Evolutionary conservation across 2,797 vertebrate genomes (phyloP).

Genomic region (Staurois parvus): DNA sequence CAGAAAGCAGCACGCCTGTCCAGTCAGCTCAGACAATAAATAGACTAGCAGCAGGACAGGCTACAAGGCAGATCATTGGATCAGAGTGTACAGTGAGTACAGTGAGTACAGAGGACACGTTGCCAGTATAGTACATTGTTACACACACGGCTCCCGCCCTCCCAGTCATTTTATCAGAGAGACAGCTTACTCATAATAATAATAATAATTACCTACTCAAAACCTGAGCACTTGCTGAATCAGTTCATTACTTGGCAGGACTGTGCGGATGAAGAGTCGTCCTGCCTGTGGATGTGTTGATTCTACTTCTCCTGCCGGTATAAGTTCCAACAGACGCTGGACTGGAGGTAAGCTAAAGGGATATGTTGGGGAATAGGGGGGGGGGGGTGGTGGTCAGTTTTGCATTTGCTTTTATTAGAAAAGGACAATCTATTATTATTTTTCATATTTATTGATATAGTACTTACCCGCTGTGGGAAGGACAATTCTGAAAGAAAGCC

Average conservation of each 20-base stretch:
- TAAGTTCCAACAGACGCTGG: too few species aligned
- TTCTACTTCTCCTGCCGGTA: too few species aligned
- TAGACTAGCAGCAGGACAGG: too few species aligned
- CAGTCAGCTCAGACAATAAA: not conserved
- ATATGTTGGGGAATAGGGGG: too few species aligned
- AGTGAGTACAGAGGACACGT: slow-evolving; percentile 6
- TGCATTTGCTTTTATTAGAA: too few species aligned
- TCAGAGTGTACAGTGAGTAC: not conserved
- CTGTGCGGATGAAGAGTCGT: not conserved
- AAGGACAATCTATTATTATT: too few species aligned
- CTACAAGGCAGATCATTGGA: too few species aligned
- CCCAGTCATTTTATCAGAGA: not conserved
- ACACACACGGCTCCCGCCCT: slow-evolving; percentile 20
- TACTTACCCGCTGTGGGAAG: too few species aligned
- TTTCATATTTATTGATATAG: too few species aligned
- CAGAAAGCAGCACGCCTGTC: not conserved
- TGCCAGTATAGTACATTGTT: not conserved
- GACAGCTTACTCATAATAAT: slow-evolving; percentile 38
- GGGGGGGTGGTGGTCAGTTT: too few species aligned
- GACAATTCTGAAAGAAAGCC: too few species aligned
- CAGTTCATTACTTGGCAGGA: not conserved
- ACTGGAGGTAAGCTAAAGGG: too few species aligned
- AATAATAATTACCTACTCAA: slow-evolving; percentile 16
- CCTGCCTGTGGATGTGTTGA: not conserved
- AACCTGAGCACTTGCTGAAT: not conserved